Conservation (phyloP, 92 coral and sea anemone genomes). For the Heliopora coerulea region DNA sequence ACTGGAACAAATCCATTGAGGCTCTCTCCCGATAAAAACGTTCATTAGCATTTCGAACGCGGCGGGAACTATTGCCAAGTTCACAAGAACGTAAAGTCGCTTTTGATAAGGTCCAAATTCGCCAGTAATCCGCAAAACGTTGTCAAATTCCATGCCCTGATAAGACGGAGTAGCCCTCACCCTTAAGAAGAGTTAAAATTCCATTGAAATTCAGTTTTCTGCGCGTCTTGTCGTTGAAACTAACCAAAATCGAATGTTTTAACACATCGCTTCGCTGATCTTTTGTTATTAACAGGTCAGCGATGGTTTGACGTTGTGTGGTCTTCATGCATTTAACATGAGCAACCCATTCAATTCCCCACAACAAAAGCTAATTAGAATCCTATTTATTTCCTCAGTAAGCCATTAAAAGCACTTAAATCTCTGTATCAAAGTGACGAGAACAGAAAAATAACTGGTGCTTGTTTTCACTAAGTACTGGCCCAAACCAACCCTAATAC, state of each 20-base stretch:
- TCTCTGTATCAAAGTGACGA: too few species aligned
- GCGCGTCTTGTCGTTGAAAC: neutral
- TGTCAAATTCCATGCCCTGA: conserved; percentile 87
- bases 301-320: neutral
- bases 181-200: neutral
- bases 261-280: conserved; percentile 28
- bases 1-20: conserved; percentile 75
- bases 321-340: conserved; percentile 40
- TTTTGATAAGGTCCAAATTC: conserved; percentile 97
- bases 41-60: conserved; percentile 86
- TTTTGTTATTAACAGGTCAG: conserved; percentile 37
- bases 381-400: too few species aligned
- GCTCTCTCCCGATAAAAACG: conserved; percentile 87
- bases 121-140: conserved; percentile 88
- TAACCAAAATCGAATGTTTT: neutral
- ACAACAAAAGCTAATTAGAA: too few species aligned
- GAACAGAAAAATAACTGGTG: too few species aligned
- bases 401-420: too few species aligned
- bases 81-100: conserved; percentile 69
- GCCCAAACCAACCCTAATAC: too few species aligned
- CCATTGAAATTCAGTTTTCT: neutral
- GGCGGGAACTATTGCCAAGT: conserved; percentile 86
- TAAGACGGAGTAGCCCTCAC: neutral
- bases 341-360: too few species aligned
- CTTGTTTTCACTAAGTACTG: too few species aligned